Base-by-base conservation (phyloP, 2,888 invertebrate species). In the Ferdinandea cuprea region DNA sequence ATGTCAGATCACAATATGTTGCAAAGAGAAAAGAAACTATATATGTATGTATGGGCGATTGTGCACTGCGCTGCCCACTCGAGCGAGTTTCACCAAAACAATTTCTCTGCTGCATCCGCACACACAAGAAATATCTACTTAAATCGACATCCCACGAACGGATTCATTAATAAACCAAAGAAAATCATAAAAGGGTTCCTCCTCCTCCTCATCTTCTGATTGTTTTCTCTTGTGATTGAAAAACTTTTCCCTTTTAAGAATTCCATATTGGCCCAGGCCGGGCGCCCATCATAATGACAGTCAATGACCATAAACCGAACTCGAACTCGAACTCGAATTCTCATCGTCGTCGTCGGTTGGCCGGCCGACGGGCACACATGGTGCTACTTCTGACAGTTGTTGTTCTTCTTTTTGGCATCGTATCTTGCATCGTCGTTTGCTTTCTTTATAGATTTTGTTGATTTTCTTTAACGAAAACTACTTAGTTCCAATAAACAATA, bases 401-500 rank as follows among this genome's bases (percentile, higher is more conserved):
- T 30, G 7, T 30, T 63, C 8, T 65, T 65, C 32, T 21, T 40
- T n/a, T n/a, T n/a, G n/a, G n/a, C n/a, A n/a, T n/a, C n/a, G n/a
- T n/a, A n/a, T n/a, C n/a, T n/a, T n/a, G n/a, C n/a, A n/a, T n/a
- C 13, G n/a, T 68, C 50, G 50, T 59, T 65, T 56, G 46, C 9
- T 37, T 52, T 54, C 44, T 52, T 44, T 42, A 17, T 40, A 17
- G 32, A 52, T 28, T 58, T 30, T 66, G 50, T 65, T 66, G 58
- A 78, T 52, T 79, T 73, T 73, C 61, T 48, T 52, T 50, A 74
- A 74, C 42, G 46, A 69, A 80, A 80, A 58, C 42, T 74, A 69
- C 63, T 58, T 68, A 80, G 74, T 74, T 80, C 42, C 19, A 65
- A 74, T 63, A 80, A 80, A 80, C 61, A 74, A 63, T 56, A 74